Percentiles rank a stretch among this genome's conserved stretches.
These are phyloP conservation scores for Hypanus sabinus DNA, from an alignment of 2,113 vertebrate species.

Conservation along the genomic window DNA sequence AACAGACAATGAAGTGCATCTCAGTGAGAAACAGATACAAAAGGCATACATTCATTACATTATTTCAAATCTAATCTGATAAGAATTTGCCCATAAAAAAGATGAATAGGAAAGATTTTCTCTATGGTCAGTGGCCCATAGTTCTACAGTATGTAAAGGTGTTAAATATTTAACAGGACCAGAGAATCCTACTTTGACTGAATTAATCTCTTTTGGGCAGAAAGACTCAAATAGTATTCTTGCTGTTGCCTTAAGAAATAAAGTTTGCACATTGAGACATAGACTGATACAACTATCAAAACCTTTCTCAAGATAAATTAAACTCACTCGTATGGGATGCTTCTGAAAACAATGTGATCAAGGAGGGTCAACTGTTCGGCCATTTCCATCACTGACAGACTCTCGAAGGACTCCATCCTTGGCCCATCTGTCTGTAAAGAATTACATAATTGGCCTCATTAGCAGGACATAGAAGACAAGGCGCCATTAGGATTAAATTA, in stretches of 20 bases:
- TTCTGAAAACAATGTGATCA: constrained; percentile 89
- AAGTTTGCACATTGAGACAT: not conserved
- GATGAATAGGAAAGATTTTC: not conserved
- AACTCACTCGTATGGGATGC: constrained; percentile 94
- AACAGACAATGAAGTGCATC: no score
- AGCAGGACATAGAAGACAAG: not conserved
- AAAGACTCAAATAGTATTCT: not conserved
- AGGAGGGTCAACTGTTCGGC: constrained; percentile 94
- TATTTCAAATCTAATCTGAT: not conserved
- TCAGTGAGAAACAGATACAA: not conserved
- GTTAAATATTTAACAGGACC: not conserved
- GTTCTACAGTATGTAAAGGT: not conserved
- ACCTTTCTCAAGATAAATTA: constrained; percentile 20
- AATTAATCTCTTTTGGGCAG: not conserved
- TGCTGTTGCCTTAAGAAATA: not conserved
- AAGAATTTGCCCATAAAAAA: not conserved
- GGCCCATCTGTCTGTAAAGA: constrained; percentile 68
- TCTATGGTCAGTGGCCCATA: not conserved
- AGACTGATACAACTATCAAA: not conserved
- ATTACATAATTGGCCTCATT: not conserved
- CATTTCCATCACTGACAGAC: constrained; percentile 87
- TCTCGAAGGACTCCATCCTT: constrained; percentile 84
- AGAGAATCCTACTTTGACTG: not conserved
- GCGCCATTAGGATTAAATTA: not conserved
- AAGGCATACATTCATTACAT: not conserved